phyloP scores from a whole-genome alignment of 2,113 vertebrate genomes.

The Syngnathus floridae region DNA sequence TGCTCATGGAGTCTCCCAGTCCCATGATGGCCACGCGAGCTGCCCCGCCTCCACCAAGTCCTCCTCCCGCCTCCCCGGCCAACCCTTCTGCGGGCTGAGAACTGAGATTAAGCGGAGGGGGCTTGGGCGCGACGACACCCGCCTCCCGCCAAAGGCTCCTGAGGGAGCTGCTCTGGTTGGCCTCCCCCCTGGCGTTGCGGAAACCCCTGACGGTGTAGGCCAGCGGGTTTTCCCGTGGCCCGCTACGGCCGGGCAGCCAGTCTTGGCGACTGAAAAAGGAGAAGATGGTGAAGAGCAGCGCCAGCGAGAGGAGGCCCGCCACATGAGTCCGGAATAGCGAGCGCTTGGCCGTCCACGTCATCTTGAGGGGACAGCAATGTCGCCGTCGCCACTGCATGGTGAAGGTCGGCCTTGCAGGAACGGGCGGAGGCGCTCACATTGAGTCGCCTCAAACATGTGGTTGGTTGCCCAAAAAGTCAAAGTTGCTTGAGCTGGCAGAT shows the following conservation, averaged over 20 bases:
- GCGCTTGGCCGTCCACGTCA: constrained; percentile 92
- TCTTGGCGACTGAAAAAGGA: constrained; percentile 89
- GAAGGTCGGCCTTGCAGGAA: constrained; percentile 71
- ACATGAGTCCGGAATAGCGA: constrained; percentile 90
- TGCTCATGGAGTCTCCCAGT: constrained; percentile 84
- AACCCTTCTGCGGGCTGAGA: constrained; percentile 75
- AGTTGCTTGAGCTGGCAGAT: constrained; percentile 63
- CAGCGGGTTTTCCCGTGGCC: constrained; percentile 85
- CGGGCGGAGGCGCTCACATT: constrained; percentile 50
- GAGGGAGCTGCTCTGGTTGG: constrained; percentile 82
- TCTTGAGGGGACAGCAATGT: constrained; percentile 91
- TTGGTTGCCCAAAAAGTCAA: constrained; percentile 49
- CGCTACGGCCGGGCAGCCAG: constrained; percentile 82
- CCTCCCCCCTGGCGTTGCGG: constrained; percentile 79
- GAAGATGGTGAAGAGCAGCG: constrained; percentile 86
- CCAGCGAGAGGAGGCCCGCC: constrained; percentile 82
- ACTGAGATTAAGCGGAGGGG: constrained; percentile 77
- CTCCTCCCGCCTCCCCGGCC: constrained; percentile 48
- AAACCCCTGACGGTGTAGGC: constrained; percentile 85
- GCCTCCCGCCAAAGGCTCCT: constrained; percentile 81
- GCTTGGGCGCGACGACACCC: constrained; percentile 74
- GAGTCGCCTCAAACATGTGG: constrained; percentile 68
- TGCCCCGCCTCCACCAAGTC: constrained; percentile 49
- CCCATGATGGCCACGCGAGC: constrained; percentile 65
- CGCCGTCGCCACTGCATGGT: constrained; percentile 98